These are phyloP conservation scores for Cyrtodaria siliqua DNA, from an alignment of 2,888 invertebrate genomes.

Conservation along the genomic window DNA sequence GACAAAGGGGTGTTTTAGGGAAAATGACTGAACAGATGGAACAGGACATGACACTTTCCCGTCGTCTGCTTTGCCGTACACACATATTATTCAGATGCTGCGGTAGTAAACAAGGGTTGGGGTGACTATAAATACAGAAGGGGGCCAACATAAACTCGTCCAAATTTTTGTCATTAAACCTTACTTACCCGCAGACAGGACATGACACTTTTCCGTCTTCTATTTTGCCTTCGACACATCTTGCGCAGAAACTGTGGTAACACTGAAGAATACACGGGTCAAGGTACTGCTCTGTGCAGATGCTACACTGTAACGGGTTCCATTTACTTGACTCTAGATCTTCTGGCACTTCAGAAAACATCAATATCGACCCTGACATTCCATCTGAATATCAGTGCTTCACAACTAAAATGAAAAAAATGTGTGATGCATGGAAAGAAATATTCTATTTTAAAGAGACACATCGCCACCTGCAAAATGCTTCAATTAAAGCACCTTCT, in stretches of 20 bases:
- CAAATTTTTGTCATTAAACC: too few species aligned
- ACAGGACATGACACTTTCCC: constrained; percentile 89
- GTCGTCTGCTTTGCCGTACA: constrained; percentile 89
- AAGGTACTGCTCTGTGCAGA: constrained; percentile 90
- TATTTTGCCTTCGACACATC: constrained; percentile 89
- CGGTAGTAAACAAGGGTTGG: too few species aligned
- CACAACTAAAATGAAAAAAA: too few species aligned
- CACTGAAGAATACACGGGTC: constrained; percentile 90
- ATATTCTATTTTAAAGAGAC: too few species aligned
- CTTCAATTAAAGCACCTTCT: too few species aligned
- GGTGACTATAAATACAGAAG: too few species aligned
- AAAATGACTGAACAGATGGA: too few species aligned
- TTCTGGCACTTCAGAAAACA: constrained; percentile 42
- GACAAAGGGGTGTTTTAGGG: too few species aligned
- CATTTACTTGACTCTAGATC: constrained; percentile 69
- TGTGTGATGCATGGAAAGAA: too few species aligned
- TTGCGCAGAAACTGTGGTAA: constrained; percentile 91
- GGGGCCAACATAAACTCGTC: too few species aligned
- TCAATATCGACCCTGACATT: constrained; percentile 58
- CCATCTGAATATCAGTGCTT: neutral
- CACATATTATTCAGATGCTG: constrained; percentile 90
- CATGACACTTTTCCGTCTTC: constrained; percentile 89
- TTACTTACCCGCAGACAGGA: constrained; percentile 89
- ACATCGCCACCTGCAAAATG: too few species aligned
- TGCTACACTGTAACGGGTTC: constrained; percentile 90